Evolutionary conservation across 2,797 vertebrate species (phyloP).

Genomic region (Notolabrus celidotus): DNA sequence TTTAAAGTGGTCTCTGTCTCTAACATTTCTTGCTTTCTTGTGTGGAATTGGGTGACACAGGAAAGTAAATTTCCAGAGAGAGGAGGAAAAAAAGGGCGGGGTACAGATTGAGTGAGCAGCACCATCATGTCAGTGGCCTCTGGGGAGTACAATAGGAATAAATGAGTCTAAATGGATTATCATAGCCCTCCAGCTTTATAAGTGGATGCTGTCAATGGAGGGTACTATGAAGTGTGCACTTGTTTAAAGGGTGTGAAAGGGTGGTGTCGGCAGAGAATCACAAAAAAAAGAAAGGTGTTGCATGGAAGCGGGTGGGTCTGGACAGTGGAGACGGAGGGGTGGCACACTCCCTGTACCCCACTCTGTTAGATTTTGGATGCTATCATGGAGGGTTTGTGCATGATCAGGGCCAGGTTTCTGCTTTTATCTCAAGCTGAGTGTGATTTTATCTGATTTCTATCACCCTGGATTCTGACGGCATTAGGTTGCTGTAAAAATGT

Average conservation of each 20-base stretch:
- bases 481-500: conserved; percentile 80
- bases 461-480: conserved; percentile 55
- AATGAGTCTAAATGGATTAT: conserved; percentile 83
- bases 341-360: conserved; percentile 22
- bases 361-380: too few species aligned
- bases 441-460: conserved; percentile 61
- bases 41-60: conserved; percentile 53
- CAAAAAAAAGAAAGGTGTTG: conserved; percentile 51
- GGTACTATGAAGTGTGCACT: conserved; percentile 75
- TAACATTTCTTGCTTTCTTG: conserved; percentile 34
- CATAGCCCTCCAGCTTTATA: conserved; percentile 79
- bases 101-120: conserved; percentile 74
- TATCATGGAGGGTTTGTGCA: conserved; percentile 32
- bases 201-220: conserved; percentile 77
- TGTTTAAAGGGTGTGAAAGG: conserved; percentile 74
- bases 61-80: conserved; percentile 74
- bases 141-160: conserved; percentile 78
- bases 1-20: conserved; percentile 17
- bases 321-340: conserved; percentile 32
- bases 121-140: conserved; percentile 79
- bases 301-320: conserved; percentile 63
- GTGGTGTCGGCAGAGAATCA: conserved; percentile 38
- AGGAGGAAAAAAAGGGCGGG: conserved; percentile 78
- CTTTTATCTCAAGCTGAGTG: conserved; percentile 40
- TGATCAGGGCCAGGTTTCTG: conserved; percentile 29